phyloP scores from a whole-genome alignment of 92 coral and sea anemone species.

The Siderastrea siderea region DNA sequence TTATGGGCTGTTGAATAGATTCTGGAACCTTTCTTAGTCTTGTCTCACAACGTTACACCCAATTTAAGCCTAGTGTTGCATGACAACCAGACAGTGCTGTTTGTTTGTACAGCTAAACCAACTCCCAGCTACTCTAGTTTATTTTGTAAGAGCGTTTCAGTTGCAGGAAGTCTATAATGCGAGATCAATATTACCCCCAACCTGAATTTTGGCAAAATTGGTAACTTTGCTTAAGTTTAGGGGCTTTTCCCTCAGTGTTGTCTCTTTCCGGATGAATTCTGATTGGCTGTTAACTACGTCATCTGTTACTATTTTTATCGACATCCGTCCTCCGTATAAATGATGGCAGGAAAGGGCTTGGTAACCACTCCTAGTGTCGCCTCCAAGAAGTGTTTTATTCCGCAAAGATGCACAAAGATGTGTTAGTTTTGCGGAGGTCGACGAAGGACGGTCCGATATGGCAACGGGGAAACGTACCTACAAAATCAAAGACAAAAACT shows the following conservation, averaged over 20 bases:
- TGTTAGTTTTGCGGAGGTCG: constrained; percentile 34
- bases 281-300: constrained; percentile 78
- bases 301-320: constrained; percentile 87
- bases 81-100: too few species aligned
- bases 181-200: neutral
- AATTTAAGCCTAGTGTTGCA: neutral
- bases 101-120: too few species aligned
- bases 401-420: constrained; percentile 39
- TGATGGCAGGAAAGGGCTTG: neutral
- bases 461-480: constrained; percentile 88
- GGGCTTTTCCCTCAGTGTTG: constrained; percentile 46
- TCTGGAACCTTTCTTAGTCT: too few species aligned
- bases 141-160: neutral
- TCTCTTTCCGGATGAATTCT: constrained; percentile 18
- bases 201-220: neutral
- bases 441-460: constrained; percentile 23
- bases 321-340: constrained; percentile 48
- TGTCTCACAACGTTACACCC: neutral
- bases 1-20: too few species aligned
- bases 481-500: constrained; percentile 94
- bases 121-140: neutral
- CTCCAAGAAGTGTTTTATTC: neutral
- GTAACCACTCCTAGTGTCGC: constrained; percentile 14
- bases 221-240: neutral
- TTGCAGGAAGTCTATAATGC: neutral